Evolutionary conservation across 2,113 vertebrate genomes (phyloP), one percentile per base, ranked within the genome.

Genomic region (Hypomesus transpacificus): DNA sequence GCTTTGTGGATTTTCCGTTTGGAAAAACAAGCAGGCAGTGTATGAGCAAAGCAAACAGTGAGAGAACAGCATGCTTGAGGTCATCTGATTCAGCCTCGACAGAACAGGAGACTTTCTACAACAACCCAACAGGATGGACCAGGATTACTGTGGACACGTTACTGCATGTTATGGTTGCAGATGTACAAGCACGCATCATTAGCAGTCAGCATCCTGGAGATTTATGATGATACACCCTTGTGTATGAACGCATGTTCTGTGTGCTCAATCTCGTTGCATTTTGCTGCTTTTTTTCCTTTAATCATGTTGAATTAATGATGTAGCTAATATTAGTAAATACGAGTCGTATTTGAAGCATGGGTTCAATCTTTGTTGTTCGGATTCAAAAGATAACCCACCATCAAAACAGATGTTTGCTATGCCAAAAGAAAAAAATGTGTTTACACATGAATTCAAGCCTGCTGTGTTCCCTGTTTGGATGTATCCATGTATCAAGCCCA

Each of bases 1-100:
- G 72, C 56, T 76, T 68, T 62, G 75, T 83, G 75, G 76, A 77
- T 85, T 81, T 83, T 84, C 71, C 61, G 39, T 68, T 66, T 79
- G 72, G 77, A 83, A 86, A 82, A 85, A 81, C 68, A 78, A 69
- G 68, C 13, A 61, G 76, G 67, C 74, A 77, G 53, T 75, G 50
- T 76, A 57, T 74, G 67, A 77, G 71, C 75, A 80, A 73, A 24
- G 39, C 63, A 74, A 77, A 70, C 60, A 66, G 59, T 62, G 34
- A 63, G 63, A 52, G 20, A 20, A 73, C 57, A 64, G 52, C 68
- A 70, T 72, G 54, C 22, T 26, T 56, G 22, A 26, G 39, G 59
- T 71, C 53, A 63, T 54, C 57, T 34, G 22, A 63, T 39, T 59
- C 66, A 52, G 52, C 58, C 71, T 22, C 24, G 14, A n/a, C 16